These are phyloP conservation scores for Drosophila imparisetae DNA, from an alignment of 2,888 invertebrate species.

Conservation along the genomic window DNA sequence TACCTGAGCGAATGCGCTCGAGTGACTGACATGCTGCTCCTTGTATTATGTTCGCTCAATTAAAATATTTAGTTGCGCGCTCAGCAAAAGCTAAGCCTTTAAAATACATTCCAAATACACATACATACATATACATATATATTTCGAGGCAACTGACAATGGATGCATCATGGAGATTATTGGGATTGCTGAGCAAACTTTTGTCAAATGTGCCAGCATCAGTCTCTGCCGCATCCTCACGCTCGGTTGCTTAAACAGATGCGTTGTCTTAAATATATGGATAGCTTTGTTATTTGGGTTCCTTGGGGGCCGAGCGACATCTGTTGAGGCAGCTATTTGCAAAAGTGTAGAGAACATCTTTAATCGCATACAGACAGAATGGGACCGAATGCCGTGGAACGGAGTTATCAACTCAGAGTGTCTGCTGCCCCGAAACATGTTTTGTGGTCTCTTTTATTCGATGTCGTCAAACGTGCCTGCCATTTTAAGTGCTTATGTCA, in stretches of 20 bases:
- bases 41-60: constrained; percentile 63
- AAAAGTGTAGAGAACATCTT: constrained; percentile 1
- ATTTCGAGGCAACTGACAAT: constrained; percentile 7
- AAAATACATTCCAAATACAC: constrained; percentile 16
- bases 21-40: not conserved
- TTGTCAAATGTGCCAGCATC: constrained; percentile 12
- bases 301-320: not conserved
- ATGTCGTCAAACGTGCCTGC: constrained; percentile 70
- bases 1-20: constrained; percentile 6
- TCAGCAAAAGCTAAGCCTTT: constrained; percentile 27
- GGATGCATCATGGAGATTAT: constrained; percentile 12
- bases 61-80: constrained; percentile 49
- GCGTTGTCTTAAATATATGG: constrained; percentile 1
- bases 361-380: not conserved
- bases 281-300: not conserved
- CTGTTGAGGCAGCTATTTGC: constrained; percentile 3
- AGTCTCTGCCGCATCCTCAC: not conserved
- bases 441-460: constrained; percentile 54
- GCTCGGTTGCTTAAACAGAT: not conserved
- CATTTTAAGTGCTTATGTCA: constrained; percentile 65
- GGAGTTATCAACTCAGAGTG: constrained; percentile 12
- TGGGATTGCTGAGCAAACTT: constrained; percentile 17
- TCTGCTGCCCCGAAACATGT: constrained; percentile 31
- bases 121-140: constrained; percentile 9
- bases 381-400: too few species aligned